These are phyloP conservation scores for Intellagama lesueurii DNA, from an alignment of 2,797 vertebrate species.

Conservation along the genomic window DNA sequence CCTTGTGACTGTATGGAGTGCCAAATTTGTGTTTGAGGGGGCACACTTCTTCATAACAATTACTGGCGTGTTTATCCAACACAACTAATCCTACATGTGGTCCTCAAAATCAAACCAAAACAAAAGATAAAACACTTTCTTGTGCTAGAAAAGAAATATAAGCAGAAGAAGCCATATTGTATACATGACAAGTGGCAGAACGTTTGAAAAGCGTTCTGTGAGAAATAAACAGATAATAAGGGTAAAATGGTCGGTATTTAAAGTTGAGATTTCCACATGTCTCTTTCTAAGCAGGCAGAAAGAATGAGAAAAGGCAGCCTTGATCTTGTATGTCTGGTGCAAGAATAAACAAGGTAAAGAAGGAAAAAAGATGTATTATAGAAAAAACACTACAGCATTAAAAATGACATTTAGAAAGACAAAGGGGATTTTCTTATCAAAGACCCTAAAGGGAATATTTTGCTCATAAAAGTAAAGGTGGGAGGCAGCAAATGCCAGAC, in stretches of 20 bases:
- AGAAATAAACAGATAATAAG: constrained; percentile 6
- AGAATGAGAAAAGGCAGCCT: constrained; percentile 2
- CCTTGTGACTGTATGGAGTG: too few relatives aligned
- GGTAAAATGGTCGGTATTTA: constrained; percentile 10
- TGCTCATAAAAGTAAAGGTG: neutral
- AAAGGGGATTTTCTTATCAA: neutral
- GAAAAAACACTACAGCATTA: neutral
- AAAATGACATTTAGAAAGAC: constrained; percentile 4
- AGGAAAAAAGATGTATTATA: neutral
- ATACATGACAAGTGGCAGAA: neutral
- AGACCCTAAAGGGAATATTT: neutral
- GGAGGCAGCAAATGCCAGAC: neutral
- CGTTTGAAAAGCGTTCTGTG: neutral
- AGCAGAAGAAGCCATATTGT: neutral
- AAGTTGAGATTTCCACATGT: neutral
- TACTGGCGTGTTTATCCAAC: too few relatives aligned
- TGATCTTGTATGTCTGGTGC: constrained; percentile 14
- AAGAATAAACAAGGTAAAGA: neutral
- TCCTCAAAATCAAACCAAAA: neutral
- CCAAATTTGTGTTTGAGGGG: too few relatives aligned
- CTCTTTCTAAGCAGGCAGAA: constrained; percentile 12
- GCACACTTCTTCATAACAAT: too few relatives aligned
- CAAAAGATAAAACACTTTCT: neutral
- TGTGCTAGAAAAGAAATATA: neutral
- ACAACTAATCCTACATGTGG: too few relatives aligned